Evolutionary conservation across 2,797 vertebrate genomes (phyloP), one percentile per base, ranked within the genome.

Genomic region (Discoglossus pictus): DNA sequence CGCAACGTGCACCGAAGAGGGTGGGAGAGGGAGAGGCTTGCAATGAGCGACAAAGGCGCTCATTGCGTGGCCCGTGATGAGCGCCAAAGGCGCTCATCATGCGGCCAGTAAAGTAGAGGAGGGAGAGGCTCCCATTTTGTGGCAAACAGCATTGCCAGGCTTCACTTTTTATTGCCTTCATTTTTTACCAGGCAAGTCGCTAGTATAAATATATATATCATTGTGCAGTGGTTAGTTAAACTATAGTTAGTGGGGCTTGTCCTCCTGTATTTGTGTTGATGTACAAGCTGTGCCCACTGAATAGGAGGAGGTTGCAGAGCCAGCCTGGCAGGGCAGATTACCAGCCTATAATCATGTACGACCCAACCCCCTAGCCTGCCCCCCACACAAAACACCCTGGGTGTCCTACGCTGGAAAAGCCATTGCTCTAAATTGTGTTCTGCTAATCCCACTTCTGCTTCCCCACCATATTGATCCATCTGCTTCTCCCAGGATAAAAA

Each of bases 371-470:
- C 68, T 56, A 55, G 74, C 84, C 87, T 81, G 54, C 84, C 80
- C 75, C 82, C 81, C 83, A 74, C 77, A 83, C 77, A 71, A 69
- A 76, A 77, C 88, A 80, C 82, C 84, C 87, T 89, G 87, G 87
- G 88, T 89, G 87, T 90, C 77, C 86, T 71, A 67, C 74, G 65
- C 56, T 72, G 63, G 81, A 84, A 74, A 88, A 85, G 82, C 84
- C 72, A 73, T 61, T 75, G 62, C 72, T 75, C 62, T 70, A 65
- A 61, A 69, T 65, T 48, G 66, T 61, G 46, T 39, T 66, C 69
- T 61, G 75, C 65, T 88, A 88, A 88, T 87, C 84, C 78, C 77
- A 64, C 80, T 83, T 76, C 79, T 84, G 76, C 79, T 75, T 68
- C 82, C 84, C 78, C 51, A 73, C 61, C 51, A 65, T 69, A 78